Base-by-base conservation (phyloP, 2,888 invertebrate genomes). In the Pomacea canaliculata region DNA sequence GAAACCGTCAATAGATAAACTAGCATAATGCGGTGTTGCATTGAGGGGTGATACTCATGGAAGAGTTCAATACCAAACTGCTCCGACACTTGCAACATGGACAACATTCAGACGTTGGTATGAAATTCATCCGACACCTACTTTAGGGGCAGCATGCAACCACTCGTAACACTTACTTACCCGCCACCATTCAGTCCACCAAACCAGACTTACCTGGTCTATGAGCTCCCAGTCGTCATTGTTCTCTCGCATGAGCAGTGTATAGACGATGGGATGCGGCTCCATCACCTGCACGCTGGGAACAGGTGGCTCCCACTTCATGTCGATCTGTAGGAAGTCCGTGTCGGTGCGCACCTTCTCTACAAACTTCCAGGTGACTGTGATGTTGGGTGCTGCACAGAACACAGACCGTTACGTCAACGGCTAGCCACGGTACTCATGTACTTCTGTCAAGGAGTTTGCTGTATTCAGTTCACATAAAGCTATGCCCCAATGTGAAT, bases 211-310 rank as follows among this genome's bases (percentile, higher is more conserved):
- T n/a, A 73, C 73, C 73, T 73, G 73, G 7, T 37, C 68, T 59
- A 73, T 73, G 18, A 73, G 48, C 68, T 67, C 49, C 73, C 73
- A 73, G 27, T 48, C 73, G 23, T 73, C 23, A 27, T 73, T 65
- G 19, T 65, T 56, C 48, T 73, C 68, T 0, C 73, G 51, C 68
- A 73, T 73, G 12, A 73, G 73, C 46, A 73, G 19, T 12, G 68
- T 68, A 68, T 60, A 73, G 68, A 73, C 60, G 67, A 73, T 68
- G 56, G 73, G 73, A 67, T 73, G 73, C 10, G 67, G 73, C 10
- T 9, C n/a, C 10, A 46, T 13, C 37, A 65, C 48, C n/a, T 49
- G 73, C 23, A 49, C 60, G 48, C 23, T 18, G 68, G 67, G 59
- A 13, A n/a, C 60, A n/a, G 73, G 73, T n/a, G 23, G 67, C 8